Base-by-base conservation (phyloP, 2,888 invertebrate species). In the Drosophila macrospina region DNA sequence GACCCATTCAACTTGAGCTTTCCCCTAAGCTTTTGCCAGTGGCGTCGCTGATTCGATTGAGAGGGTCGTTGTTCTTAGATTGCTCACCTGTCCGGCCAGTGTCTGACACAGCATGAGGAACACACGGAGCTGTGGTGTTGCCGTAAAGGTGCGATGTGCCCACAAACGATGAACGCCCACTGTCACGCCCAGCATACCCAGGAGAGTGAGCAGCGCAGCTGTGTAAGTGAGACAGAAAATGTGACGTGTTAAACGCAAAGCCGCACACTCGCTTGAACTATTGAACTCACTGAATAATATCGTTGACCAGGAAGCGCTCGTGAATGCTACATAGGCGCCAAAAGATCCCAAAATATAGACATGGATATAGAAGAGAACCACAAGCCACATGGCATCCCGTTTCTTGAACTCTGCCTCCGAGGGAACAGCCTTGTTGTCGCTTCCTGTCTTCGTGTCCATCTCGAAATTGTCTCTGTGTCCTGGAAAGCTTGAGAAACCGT, bases 151-250 rank as follows among this genome's bases (percentile, higher is more conserved):
- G 50, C 93, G 93, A 91, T 99, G 99, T 0, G 98, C 95, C 98
- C 98, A 99, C 34, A 98, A 93, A 74, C 99, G 93, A 91, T 99
- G 99, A 0, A 97, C 96, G 0, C 99, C 99, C 1, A 97, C 96
- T 0, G 98, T 98, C 26, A 97, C 95, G 2, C 98, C 98, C 74
- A 98, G 89, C 5, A 94, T 94, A 4, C 95, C 95, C 20, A 96
- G 86, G 1, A 94, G 89, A 55, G 95, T 94, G 59, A 97, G 91
- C 0, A 94, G 64, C 0, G 94, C 34, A 70, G 95, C 97, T 97
- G 92, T 45, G 5, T 13, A 10, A 26, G 8, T 28, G 37, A 15
- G 28, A 15, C 7, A 24, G 28, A 8, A 59, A 8, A n/a, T 56
- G 20, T 41, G 7, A 16, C 39, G 15, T 15, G 24, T 42, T 42